phyloP scores from a whole-genome alignment of 2,113 vertebrate species.

The Hippocampus zosterae region DNA sequence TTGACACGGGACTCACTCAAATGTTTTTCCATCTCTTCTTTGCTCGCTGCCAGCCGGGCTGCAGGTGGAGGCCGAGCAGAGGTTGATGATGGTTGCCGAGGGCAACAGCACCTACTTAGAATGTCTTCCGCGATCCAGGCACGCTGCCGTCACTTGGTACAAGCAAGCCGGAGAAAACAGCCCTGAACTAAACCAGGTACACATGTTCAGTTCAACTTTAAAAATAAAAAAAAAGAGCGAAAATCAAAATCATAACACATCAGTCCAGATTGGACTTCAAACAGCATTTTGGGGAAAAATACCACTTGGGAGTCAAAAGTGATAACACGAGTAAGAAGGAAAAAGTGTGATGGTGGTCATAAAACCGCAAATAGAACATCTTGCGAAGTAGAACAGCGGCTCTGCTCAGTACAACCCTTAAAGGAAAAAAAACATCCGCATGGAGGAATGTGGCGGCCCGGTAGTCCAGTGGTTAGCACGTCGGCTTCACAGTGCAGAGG shows the following conservation, averaged over 20 bases:
- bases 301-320: neutral
- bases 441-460: neutral
- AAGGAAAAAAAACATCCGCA: neutral
- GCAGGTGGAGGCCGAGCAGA: constrained; percentile 75
- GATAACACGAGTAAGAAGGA: neutral
- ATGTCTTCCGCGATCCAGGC: constrained; percentile 76
- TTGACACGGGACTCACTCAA: neutral
- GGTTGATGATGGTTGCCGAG: constrained; percentile 73
- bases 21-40: neutral
- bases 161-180: constrained; percentile 74
- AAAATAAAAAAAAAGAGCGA: neutral
- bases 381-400: neutral
- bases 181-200: constrained; percentile 72
- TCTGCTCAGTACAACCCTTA: too few species aligned
- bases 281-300: neutral
- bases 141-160: constrained; percentile 75
- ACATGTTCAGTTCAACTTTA: neutral
- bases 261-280: neutral
- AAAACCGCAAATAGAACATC: neutral
- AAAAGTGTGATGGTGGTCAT: neutral
- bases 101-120: constrained; percentile 80
- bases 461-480: too few species aligned
- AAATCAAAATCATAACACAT: neutral
- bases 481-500: too few species aligned
- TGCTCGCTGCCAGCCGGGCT: constrained; percentile 60